Base-by-base conservation (phyloP, 2,113 vertebrate genomes). In the Tympanuchus pallidicinctus region DNA sequence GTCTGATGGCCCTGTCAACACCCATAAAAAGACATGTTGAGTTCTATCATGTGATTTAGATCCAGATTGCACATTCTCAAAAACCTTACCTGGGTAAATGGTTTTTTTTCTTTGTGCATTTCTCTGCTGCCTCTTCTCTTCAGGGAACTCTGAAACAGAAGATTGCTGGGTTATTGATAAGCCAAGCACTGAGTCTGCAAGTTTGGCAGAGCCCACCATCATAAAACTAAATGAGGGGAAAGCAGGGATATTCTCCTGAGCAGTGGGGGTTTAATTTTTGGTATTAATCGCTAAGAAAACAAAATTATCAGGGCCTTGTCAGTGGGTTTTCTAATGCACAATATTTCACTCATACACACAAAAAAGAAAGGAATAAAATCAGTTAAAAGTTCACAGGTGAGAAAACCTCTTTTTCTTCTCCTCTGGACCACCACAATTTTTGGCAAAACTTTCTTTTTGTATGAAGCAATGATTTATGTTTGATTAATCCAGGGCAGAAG, bases 71-170 rank as follows among this genome's bases (percentile, higher is more conserved):
- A 16, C 12, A 2, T 57, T 89, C 61, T 52, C 69, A 50, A 72
- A 89, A 95, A 77, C 30, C 57, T 66, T 98, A 99, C 99, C 99
- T 99, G 99, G 90, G 97, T 98, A 56, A 98, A 90, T 16, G 97
- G 92, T 94, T 99, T 99, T 96, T 99, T 99, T 91, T 99, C 99
- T 97, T 99, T 99, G 95, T 99, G 98, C 5, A 97, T 95, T 97
- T 99, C 99, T 63, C 99, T 98, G 95, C 98, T 99, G 47, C 98
- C 98, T 98, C 99, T 98, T 97, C 99, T 98, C 96, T 98, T 99
- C 96, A 99, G 93, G 59, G 98, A 98, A 85, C 98, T 99, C 99
- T 99, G 98, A 54, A 97, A 98, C 19, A 97, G 72, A 97, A 74
- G 36, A 87, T 94, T 0, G 1, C 7, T 56, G 36, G 40, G 81